Base-by-base conservation (phyloP, 1,140 invertebrate genomes). In the Ceratina calcarata region DNA sequence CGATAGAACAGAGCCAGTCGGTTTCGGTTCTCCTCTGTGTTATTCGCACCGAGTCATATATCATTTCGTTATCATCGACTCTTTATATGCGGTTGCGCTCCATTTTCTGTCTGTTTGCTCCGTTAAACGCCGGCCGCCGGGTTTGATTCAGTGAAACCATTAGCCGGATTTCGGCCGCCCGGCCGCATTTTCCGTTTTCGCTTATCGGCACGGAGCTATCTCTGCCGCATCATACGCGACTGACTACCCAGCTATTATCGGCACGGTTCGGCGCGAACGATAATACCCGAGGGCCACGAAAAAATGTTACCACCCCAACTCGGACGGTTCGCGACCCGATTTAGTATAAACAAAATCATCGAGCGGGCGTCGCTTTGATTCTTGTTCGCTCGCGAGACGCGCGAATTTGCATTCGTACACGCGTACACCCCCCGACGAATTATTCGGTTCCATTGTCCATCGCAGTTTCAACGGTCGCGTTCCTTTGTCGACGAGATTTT, bases 31-130 rank as follows among this genome's bases (percentile, higher is more conserved):
- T 78, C 89, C 84, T 86, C 83, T 86, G 82, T 69, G 76, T 83
- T 83, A 85, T 85, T 91, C 90, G 90, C 90, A 83, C 86, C 87
- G 85, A 90, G 90, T 91, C 92, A 91, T 93, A 93, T 93, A 93
- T 93, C 92, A 93, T 93, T 92, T 90, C 91, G 92, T 93, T 93
- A 93, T 93, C 92, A 93, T 93, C 92, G 92, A 93, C 92, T 93
- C 92, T 93, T 93, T 93, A 93, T 93, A 93, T 92, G 92, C 91
- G 92, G 92, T 92, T 90, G 92, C 90, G 92, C 92, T 93, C 92
- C 91, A 93, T 93, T 93, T 93, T 93, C 92, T 93, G 90, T 93
- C 92, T 92, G 92, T 93, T 93, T 93, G 90, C 91, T 91, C 87
- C 90, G 91, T 91, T 93, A 93, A 93, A 92, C 89, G 91, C 78